Conservation (phyloP, 64 coral and sea anemone genomes). For the Platygyra sinensis region DNA sequence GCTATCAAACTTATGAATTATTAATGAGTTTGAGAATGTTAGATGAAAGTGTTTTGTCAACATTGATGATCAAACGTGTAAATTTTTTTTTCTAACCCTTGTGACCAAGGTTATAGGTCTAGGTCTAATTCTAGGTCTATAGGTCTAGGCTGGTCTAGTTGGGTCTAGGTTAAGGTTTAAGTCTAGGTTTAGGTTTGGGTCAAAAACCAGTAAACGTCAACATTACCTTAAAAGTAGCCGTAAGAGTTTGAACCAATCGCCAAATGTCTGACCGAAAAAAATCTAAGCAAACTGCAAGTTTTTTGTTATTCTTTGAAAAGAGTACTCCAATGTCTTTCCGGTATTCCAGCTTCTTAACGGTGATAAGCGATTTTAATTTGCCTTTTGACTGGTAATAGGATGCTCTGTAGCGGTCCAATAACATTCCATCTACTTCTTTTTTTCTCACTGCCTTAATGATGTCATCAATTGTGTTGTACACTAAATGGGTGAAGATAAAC, state of each 20-base stretch:
- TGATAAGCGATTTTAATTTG: not conserved
- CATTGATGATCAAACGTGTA: no score
- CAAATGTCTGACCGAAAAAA: not conserved
- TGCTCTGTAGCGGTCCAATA: slow-evolving; percentile 1
- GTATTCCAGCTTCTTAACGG: not conserved
- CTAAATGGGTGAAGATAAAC: not conserved
- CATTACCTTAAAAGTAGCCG: not conserved
- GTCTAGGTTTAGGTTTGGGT: no score
- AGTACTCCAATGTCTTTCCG: not conserved
- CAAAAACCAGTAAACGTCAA: no score
- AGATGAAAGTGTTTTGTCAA: no score
- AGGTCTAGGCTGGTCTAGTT: no score
- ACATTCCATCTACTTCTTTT: slow-evolving; percentile 23
- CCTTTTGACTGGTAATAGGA: not conserved
- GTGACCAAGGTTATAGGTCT: no score
- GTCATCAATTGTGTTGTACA: slow-evolving; percentile 13
- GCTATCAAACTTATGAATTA: no score
- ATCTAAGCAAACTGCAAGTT: not conserved
- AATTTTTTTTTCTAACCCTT: no score
- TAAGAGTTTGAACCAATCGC: not conserved
- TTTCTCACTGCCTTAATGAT: not conserved
- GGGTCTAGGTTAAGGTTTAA: no score
- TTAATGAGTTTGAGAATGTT: no score
- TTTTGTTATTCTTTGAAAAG: not conserved
- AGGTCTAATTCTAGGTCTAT: no score